phyloP scores from a whole-genome alignment of 2,888 invertebrate genomes.

The Encarsia formosa region DNA sequence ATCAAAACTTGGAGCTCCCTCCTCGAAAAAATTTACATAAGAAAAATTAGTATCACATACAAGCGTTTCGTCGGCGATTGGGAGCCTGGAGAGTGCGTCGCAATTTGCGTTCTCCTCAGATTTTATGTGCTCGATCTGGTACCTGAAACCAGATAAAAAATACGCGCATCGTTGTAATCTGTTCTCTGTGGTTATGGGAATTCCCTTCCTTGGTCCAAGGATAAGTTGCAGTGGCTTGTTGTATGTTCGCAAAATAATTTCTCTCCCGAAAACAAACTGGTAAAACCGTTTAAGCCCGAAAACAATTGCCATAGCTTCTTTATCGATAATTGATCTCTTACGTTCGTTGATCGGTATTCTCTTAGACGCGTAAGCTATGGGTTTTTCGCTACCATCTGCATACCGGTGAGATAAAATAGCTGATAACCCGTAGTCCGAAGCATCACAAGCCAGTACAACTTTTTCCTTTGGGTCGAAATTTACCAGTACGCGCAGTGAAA shows the following conservation, averaged over 20 bases:
- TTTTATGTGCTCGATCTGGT: conserved; percentile 11
- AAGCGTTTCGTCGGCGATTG: conserved; percentile 10
- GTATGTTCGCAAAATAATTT: conserved; percentile 38
- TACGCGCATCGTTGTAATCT: conserved; percentile 35
- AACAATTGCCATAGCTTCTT: conserved; percentile 24
- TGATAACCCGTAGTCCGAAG: conserved; percentile 24
- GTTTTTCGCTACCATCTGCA: conserved; percentile 20
- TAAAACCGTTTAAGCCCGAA: conserved; percentile 4
- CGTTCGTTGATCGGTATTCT: conserved; percentile 18
- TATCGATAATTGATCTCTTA: conserved; percentile 25
- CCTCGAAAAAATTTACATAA: conserved; percentile 18
- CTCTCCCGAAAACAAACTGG: conserved; percentile 22
- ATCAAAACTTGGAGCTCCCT: conserved; percentile 8
- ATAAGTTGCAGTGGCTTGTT: conserved; percentile 41
- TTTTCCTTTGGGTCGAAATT: conserved; percentile 24
- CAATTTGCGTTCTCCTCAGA: conserved; percentile 15
- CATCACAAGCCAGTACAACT: conserved; percentile 25
- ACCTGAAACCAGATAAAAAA: conserved; percentile 13
- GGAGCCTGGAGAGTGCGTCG: conserved; percentile 16
- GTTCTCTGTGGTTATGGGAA: conserved; percentile 30
- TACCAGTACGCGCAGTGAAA: conserved; percentile 15
- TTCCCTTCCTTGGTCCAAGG: conserved; percentile 29
- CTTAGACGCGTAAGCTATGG: conserved; percentile 24
- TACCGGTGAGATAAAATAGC: conserved; percentile 23
- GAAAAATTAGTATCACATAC: conserved; percentile 9